Conservation (phyloP, 2,888 invertebrate species). For the Oscheius sp. region DNA sequence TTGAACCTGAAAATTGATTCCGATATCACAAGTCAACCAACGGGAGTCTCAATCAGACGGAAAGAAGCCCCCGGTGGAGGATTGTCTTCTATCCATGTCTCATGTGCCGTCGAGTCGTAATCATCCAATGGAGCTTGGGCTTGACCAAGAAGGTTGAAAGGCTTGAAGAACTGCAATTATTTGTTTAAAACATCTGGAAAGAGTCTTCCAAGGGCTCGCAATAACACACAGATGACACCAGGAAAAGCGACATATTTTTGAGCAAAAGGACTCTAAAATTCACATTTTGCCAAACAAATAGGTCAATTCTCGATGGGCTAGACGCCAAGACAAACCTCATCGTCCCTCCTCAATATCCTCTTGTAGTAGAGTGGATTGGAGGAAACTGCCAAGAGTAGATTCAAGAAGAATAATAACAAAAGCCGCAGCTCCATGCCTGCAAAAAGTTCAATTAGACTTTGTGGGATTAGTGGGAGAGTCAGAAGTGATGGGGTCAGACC, state of each 20-base stretch:
- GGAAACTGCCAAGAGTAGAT: slow-evolving; percentile 8
- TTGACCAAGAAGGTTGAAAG: slow-evolving; percentile 26
- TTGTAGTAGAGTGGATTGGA: slow-evolving; percentile 8
- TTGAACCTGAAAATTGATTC: slow-evolving; percentile 16
- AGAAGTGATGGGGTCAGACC: too few species aligned
- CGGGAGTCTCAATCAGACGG: slow-evolving; percentile 22
- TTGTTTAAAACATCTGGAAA: background rate
- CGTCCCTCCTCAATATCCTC: slow-evolving; percentile 13
- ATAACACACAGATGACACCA: too few species aligned
- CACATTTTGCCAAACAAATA: too few species aligned
- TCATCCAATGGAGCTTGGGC: slow-evolving; percentile 14
- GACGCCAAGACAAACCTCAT: slow-evolving; percentile 1
- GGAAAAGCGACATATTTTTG: too few species aligned
- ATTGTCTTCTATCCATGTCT: slow-evolving; percentile 24
- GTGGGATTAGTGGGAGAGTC: background rate
- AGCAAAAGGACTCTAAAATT: too few species aligned
- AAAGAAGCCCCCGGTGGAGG: slow-evolving; percentile 20
- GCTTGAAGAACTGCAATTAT: slow-evolving; percentile 24
- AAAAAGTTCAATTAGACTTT: background rate
- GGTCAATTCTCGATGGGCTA: too few species aligned
- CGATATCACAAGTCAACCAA: background rate
- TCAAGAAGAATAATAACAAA: background rate
- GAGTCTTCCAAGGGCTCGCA: too few species aligned
- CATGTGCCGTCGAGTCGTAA: slow-evolving; percentile 6
- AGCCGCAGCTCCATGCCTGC: slow-evolving; percentile 25